These are phyloP conservation scores for Gobionotothen gibberifrons DNA, from an alignment of 2,797 vertebrate genomes.

Conservation along the genomic window DNA sequence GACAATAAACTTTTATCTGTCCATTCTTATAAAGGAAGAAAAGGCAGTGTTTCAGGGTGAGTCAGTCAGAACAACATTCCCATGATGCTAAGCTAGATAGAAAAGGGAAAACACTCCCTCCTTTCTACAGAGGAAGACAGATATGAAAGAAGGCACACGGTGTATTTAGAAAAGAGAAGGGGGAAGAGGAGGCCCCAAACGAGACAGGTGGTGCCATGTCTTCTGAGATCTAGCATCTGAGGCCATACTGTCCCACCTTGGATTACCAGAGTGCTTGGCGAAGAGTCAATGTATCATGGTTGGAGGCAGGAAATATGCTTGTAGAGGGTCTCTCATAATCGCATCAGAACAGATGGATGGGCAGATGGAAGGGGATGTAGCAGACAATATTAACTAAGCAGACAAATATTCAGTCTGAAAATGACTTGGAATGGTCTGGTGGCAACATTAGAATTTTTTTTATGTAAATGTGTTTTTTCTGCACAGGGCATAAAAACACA, in stretches of 20 bases:
- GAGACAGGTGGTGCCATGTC: background rate
- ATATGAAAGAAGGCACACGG: background rate
- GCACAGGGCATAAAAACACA: background rate
- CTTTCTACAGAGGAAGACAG: background rate
- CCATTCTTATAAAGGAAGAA: background rate
- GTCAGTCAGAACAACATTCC: background rate
- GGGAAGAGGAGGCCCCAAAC: too few species aligned
- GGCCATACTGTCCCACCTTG: background rate
- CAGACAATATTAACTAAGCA: conserved; percentile 22
- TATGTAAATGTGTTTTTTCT: background rate
- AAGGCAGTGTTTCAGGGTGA: background rate
- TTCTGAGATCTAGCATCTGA: conserved; percentile 11
- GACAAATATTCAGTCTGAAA: conserved; percentile 9
- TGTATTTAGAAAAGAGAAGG: background rate
- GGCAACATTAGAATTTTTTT: background rate
- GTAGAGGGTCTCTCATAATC: conserved; percentile 16
- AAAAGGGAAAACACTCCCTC: background rate
- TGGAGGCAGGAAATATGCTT: conserved; percentile 32
- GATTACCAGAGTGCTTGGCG: conserved; percentile 32
- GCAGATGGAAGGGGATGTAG: conserved; percentile 28
- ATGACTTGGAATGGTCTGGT: background rate
- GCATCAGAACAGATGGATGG: conserved; percentile 30
- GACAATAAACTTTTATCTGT: conserved; percentile 2
- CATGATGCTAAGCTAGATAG: background rate
- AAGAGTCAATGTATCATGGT: conserved; percentile 8